Percentiles rank a stretch among this genome's conserved stretches.
phyloP scores from a whole-genome alignment of 2,888 invertebrate species.

The Meliscaeva auricollis region DNA sequence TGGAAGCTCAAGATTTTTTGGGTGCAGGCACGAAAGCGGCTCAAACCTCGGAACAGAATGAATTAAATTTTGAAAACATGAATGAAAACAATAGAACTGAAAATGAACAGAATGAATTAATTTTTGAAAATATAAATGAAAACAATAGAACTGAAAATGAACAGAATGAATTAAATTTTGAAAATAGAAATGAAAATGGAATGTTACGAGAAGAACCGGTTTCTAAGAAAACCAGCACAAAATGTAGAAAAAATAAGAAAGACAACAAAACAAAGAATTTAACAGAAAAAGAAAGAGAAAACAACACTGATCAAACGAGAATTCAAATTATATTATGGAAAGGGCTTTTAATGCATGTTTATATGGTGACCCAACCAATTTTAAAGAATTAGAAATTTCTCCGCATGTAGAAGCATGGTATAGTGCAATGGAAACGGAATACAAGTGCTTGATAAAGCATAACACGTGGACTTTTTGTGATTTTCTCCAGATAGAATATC shows the following conservation, averaged over 20 bases:
- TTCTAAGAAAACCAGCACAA: no score
- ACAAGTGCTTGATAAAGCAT: conserved; percentile 57
- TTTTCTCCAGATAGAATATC: conserved; percentile 16
- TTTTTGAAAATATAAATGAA: background rate
- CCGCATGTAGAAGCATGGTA: conserved; percentile 8
- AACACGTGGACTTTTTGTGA: conserved; percentile 63
- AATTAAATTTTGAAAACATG: background rate
- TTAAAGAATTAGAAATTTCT: background rate
- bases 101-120: no score
- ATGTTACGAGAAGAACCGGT: no score
- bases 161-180: background rate
- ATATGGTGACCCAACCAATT: conserved; percentile 17
- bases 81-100: background rate
- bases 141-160: background rate
- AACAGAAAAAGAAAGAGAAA: background rate
- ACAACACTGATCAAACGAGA: background rate
- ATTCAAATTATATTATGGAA: background rate
- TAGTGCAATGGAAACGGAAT: conserved; percentile 76
- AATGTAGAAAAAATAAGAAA: no score
- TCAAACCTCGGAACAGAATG: background rate
- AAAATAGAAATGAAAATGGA: background rate
- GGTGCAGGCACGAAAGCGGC: background rate
- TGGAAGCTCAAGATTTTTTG: background rate
- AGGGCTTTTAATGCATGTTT: background rate
- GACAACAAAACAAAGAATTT: no score